Evolutionary conservation across 2,113 vertebrate species (phyloP).

Genomic region (Ageneiosus marmoratus): DNA sequence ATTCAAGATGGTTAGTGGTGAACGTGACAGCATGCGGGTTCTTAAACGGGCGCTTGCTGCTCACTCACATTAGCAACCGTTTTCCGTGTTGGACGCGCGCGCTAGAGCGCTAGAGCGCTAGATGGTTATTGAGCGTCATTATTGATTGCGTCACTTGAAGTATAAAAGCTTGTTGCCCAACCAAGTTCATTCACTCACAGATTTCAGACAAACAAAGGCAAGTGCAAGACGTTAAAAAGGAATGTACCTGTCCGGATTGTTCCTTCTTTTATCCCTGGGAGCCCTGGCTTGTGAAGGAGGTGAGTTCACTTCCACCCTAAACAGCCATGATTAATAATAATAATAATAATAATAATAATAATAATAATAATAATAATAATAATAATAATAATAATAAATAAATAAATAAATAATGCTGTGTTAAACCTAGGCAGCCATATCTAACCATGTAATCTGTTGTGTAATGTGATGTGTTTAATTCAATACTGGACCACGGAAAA

Average conservation of each 20-base stretch:
- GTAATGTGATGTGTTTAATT: not conserved
- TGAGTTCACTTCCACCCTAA: constrained; percentile 48
- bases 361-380: too few species aligned
- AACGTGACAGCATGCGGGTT: too few species aligned
- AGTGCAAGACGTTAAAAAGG: constrained; percentile 1
- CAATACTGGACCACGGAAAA: not conserved
- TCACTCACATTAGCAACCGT: too few species aligned
- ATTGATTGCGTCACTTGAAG: not conserved
- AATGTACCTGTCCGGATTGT: constrained; percentile 61
- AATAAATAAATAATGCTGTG: not conserved
- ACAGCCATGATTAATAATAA: too few species aligned
- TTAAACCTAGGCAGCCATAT: not conserved
- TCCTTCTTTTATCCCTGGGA: constrained; percentile 60
- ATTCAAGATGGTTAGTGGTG: too few species aligned
- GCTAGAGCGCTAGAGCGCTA: not conserved
- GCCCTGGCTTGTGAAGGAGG: constrained; percentile 65
- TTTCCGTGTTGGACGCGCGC: not conserved
- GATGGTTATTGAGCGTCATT: not conserved
- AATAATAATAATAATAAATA: too few species aligned
- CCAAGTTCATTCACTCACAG: constrained; percentile 11
- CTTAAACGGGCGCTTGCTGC: too few species aligned
- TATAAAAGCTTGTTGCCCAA: constrained; percentile 2
- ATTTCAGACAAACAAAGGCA: not conserved
- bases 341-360: too few species aligned
- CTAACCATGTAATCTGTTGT: not conserved